A percentile compares a stretch with the other conserved stretches of the same genome.
Evolutionary conservation across 1,140 invertebrate genomes (phyloP).

Genomic region (Nebria ingens): DNA sequence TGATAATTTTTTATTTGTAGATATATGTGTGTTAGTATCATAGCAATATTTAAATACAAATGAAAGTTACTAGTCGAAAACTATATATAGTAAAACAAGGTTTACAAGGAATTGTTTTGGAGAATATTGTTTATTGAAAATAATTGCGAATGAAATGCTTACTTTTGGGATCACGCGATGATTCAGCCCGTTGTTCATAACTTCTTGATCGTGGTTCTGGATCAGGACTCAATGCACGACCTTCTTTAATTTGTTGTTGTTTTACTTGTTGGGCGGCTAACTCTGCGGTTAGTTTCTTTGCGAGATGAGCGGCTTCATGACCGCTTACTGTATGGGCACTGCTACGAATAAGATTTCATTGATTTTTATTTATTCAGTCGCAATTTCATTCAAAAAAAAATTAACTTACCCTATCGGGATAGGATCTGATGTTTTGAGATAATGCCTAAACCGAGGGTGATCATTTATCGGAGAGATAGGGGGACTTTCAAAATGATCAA

Average conservation of each 20-base stretch:
- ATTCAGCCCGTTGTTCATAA: slow-evolving; percentile 41
- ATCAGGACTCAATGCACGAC: slow-evolving; percentile 38
- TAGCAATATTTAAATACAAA: too few relatives aligned
- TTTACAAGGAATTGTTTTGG: slow-evolving; percentile 29
- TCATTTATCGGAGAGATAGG: slow-evolving; percentile 30
- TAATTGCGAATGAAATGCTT: slow-evolving; percentile 25
- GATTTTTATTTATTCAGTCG: too few relatives aligned
- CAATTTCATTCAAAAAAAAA: slow-evolving; percentile 7
- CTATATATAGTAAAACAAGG: too few relatives aligned
- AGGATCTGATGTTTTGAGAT: slow-evolving; percentile 45
- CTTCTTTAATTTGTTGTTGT: slow-evolving; percentile 23
- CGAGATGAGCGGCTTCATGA: slow-evolving; percentile 64
- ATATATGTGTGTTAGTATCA: too few relatives aligned
- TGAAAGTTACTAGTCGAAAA: too few relatives aligned
- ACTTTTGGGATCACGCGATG: slow-evolving; percentile 41
- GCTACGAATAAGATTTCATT: slow-evolving; percentile 17
- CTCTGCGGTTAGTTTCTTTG: slow-evolving; percentile 59
- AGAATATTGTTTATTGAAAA: slow-evolving; percentile 12
- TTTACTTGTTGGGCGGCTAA: slow-evolving; percentile 46
- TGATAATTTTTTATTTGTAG: too few relatives aligned
- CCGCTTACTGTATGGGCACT: slow-evolving; percentile 61
- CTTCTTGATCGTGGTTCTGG: slow-evolving; percentile 49
- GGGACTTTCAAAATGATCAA: slow-evolving; percentile 14
- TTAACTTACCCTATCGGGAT: slow-evolving; percentile 52
- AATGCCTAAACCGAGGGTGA: slow-evolving; percentile 31